phyloP scores from a whole-genome alignment of 92 coral and sea anemone genomes.

The Heteractis magnifica region DNA sequence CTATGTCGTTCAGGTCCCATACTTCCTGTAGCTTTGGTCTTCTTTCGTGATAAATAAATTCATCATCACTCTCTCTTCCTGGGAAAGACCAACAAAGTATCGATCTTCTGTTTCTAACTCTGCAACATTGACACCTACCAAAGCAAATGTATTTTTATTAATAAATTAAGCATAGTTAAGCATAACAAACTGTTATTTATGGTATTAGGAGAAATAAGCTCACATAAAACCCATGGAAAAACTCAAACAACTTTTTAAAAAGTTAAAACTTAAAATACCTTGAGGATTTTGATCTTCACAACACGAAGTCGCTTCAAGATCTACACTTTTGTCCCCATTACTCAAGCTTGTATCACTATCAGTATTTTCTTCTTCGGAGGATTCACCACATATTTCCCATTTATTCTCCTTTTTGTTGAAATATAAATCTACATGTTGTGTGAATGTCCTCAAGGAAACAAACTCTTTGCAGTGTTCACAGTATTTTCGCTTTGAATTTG shows the following conservation, averaged over 20 bases:
- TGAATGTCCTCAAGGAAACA: conserved; percentile 42
- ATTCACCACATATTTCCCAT: conserved; percentile 19
- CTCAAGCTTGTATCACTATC: not conserved
- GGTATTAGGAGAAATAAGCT: not conserved
- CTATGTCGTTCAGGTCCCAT: not conserved
- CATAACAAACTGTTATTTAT: not conserved
- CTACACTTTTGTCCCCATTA: not conserved
- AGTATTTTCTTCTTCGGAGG: conserved; percentile 34
- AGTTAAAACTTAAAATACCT: not conserved
- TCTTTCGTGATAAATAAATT: not conserved
- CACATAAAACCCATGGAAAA: not conserved
- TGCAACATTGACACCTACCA: not conserved
- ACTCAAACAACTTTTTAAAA: not conserved
- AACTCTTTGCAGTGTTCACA: conserved; percentile 54
- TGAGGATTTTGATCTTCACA: not conserved
- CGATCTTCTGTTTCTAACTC: conserved; percentile 2
- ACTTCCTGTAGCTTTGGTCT: not conserved
- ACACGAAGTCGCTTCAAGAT: not conserved
- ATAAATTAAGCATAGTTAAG: not conserved
- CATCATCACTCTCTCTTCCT: conserved; percentile 1
- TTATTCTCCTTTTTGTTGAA: conserved; percentile 8
- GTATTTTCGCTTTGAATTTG: conserved; percentile 39
- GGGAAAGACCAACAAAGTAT: not conserved
- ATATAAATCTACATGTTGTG: conserved; percentile 36
- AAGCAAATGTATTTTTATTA: not conserved